Base-by-base conservation (phyloP, 2,888 invertebrate species). In the Gymnocheta viridis region DNA sequence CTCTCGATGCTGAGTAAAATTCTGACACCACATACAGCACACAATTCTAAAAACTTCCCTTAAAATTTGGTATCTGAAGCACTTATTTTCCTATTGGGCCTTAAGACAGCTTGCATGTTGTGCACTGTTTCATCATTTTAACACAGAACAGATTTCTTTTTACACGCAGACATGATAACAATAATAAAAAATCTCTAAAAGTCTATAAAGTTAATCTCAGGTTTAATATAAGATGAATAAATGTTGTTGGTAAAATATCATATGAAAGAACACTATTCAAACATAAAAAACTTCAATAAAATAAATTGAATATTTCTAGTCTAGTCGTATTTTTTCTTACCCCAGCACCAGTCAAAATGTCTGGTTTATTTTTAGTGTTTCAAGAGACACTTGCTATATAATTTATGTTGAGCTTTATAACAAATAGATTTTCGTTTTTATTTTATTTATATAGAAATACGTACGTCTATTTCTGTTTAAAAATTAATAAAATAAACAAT, bases 161-260 rank as follows among this genome's bases (percentile, higher is more conserved):
- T 47, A 49, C 17, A 19, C 6, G 9, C 2, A 19, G 12, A 64
- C 4, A 22, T 19, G 27, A 24, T 9, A 27, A 62, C 4, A 14
- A n/a, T 22, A 24, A 22, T 1, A 62, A 51, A 60, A 69, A 27
- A 72, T 58, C 44, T 44, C 17, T 58, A 44, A 58, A 66, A 66
- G 72, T 69, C 77, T 73, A 81, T 73, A 77, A 84, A 84, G 62
- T 64, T 81, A 81, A 84, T 84, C 73, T 73, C 67, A 77, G 80
- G 69, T 73, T 84, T 77, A 72, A 62, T 72, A 24, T 24, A 32
- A 77, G 54, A 70, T 67, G 49, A 44, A 76, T 60, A 27, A 76
- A 51, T 60, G 35, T 60, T 67, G 4, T 6, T 47, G 47, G 47
- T 19, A 44, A 14, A 44, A 41, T 24, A 78, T n/a, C n/a, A 3